A percentile compares a stretch with the other conserved stretches of the same genome.
These are phyloP conservation scores for Diplogasteroides magnus DNA, from an alignment of 1,140 invertebrate genomes.

Conservation along the genomic window DNA sequence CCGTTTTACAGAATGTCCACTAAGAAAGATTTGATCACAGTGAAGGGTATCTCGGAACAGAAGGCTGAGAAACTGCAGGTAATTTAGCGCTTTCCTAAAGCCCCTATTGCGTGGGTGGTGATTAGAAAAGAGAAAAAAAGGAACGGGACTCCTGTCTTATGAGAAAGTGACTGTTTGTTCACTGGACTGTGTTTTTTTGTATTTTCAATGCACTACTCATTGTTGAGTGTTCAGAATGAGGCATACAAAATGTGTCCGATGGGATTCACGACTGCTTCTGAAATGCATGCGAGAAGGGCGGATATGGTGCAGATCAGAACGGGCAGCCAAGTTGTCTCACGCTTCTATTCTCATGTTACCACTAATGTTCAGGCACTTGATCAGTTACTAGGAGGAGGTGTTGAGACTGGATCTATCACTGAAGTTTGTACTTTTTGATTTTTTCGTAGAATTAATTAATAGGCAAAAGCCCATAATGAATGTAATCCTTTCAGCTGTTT, in stretches of 20 bases:
- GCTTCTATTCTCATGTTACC: not conserved
- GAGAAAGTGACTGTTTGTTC: not conserved
- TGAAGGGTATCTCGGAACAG: constrained; percentile 93
- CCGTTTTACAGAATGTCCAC: constrained; percentile 64
- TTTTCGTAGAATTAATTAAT: constrained; percentile 14
- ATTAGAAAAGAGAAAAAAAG: constrained; percentile 2
- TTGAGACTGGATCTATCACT: constrained; percentile 98
- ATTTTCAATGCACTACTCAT: no score
- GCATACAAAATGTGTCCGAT: constrained; percentile 87
- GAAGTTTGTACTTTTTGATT: constrained; percentile 61
- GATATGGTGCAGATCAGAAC: constrained; percentile 73
- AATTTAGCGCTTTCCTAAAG: constrained; percentile 36
- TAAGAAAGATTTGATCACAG: constrained; percentile 78
- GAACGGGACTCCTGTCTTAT: not conserved
- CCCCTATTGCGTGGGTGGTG: constrained; percentile 17
- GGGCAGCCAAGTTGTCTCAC: constrained; percentile 60
- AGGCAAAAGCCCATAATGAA: not conserved
- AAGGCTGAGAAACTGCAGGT: constrained; percentile 92
- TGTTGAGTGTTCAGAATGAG: constrained; percentile 67
- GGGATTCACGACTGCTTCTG: constrained; percentile 94
- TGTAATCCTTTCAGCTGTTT: constrained; percentile 67
- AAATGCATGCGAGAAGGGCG: constrained; percentile 84
- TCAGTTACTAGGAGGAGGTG: constrained; percentile 79
- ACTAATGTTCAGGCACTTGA: constrained; percentile 76
- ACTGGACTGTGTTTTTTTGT: constrained; percentile 7